Evolutionary conservation across 2,888 invertebrate genomes (phyloP).

Genomic region (Argynnis bischoffii): DNA sequence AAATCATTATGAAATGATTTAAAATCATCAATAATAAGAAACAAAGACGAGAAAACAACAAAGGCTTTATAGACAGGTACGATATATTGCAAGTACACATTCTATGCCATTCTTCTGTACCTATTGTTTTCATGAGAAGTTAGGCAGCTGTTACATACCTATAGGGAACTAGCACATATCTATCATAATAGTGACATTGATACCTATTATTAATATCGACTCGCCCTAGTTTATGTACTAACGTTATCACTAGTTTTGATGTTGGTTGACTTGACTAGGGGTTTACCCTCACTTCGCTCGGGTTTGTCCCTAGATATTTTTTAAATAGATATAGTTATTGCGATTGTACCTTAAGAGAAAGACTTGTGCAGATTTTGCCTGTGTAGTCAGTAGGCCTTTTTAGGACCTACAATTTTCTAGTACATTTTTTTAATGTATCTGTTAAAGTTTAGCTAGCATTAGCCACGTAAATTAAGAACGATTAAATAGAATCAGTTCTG

Average conservation of each 20-base stretch:
- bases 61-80: constrained; percentile 7
- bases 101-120: constrained; percentile 8
- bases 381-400: too few relatives aligned
- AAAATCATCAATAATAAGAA: background rate
- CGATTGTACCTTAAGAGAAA: too few relatives aligned
- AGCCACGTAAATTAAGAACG: too few relatives aligned
- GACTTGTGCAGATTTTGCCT: too few relatives aligned
- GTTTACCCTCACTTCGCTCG: too few relatives aligned
- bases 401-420: too few relatives aligned
- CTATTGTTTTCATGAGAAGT: constrained; percentile 26
- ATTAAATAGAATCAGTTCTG: too few relatives aligned
- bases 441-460: too few relatives aligned
- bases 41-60: background rate
- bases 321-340: too few relatives aligned
- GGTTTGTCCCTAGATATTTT: too few relatives aligned
- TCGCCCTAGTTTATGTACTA: background rate
- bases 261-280: too few relatives aligned
- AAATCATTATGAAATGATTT: background rate
- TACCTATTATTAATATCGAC: background rate
- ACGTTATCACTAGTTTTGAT: background rate
- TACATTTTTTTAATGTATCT: too few relatives aligned
- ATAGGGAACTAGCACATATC: background rate
- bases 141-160: constrained; percentile 21
- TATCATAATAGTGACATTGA: constrained; percentile 1
- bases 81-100: background rate